phyloP scores from a whole-genome alignment of 2,888 invertebrate genomes.

The Chrysolina americana region DNA sequence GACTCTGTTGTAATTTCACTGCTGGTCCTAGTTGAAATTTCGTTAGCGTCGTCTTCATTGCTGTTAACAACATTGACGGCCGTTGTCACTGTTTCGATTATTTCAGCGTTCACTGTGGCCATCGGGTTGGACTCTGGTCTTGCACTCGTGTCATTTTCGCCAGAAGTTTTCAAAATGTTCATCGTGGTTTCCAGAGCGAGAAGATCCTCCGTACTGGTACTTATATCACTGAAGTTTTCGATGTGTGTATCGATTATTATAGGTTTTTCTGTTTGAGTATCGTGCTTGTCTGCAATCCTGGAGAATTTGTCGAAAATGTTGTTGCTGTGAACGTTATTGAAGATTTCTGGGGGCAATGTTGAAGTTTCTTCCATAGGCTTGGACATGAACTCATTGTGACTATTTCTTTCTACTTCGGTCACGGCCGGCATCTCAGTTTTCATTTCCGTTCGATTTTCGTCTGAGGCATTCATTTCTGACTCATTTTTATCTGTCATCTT shows the following conservation, averaged over 20 bases:
- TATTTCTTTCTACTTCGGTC: not conserved
- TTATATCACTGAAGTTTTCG: constrained; percentile 52
- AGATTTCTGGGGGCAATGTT: constrained; percentile 60
- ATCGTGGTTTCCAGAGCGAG: constrained; percentile 67
- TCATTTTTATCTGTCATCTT: not conserved
- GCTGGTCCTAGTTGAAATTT: constrained; percentile 26
- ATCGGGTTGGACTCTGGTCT: constrained; percentile 29
- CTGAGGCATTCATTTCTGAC: not conserved
- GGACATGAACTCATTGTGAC: not conserved
- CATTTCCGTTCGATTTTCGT: constrained; percentile 2
- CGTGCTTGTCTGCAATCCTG: constrained; percentile 8
- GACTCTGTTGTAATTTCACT: constrained; percentile 8
- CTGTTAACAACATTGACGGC: constrained; percentile 32
- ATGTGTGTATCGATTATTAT: constrained; percentile 32
- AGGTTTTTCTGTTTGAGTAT: constrained; percentile 19
- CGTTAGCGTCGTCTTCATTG: constrained; percentile 41
- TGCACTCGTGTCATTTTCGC: constrained; percentile 41
- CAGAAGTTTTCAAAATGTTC: constrained; percentile 48
- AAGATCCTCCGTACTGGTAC: constrained; percentile 65
- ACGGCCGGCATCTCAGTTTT: not conserved
- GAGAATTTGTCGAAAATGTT: constrained; percentile 55
- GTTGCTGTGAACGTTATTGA: constrained; percentile 65
- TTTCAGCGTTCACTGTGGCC: constrained; percentile 36
- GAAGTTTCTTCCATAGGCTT: constrained; percentile 25
- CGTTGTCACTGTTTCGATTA: constrained; percentile 33